phyloP scores from a whole-genome alignment of 2,888 invertebrate species.

The Polyommatus icarus region DNA sequence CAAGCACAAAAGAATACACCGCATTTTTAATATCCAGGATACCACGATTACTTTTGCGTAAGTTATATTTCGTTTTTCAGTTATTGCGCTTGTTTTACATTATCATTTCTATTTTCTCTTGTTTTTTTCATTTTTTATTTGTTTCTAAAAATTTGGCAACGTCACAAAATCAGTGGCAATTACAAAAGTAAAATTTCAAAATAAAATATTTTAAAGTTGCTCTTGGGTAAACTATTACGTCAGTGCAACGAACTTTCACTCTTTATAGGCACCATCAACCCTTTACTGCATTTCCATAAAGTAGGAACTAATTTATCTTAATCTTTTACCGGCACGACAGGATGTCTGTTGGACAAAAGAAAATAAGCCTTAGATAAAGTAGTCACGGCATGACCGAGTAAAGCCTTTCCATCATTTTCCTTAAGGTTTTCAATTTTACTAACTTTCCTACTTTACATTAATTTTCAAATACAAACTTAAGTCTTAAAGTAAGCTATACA shows the following conservation, averaged over 20 bases:
- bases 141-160: not conserved
- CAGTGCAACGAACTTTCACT: not conserved
- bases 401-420: not conserved
- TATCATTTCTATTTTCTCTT: not conserved
- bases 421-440: not conserved
- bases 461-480: not conserved
- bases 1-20: slow-evolving; percentile 12
- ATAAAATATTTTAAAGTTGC: not conserved
- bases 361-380: slow-evolving; percentile 18
- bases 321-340: slow-evolving; percentile 20
- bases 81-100: slow-evolving; percentile 1
- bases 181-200: not conserved
- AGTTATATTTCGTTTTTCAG: slow-evolving; percentile 16
- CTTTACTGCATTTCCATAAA: not conserved
- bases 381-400: slow-evolving; percentile 11
- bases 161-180: not conserved
- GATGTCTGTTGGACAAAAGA: slow-evolving; percentile 12
- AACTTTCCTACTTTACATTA: not conserved
- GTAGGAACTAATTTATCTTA: slow-evolving; percentile 19
- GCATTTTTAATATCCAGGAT: slow-evolving; percentile 5
- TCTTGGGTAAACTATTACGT: not conserved
- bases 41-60: slow-evolving; percentile 14
- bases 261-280: not conserved
- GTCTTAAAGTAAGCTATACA: not conserved
- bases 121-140: not conserved